Evolutionary conservation across 2,113 vertebrate species (phyloP).

Genomic region (Prolemur simus): DNA sequence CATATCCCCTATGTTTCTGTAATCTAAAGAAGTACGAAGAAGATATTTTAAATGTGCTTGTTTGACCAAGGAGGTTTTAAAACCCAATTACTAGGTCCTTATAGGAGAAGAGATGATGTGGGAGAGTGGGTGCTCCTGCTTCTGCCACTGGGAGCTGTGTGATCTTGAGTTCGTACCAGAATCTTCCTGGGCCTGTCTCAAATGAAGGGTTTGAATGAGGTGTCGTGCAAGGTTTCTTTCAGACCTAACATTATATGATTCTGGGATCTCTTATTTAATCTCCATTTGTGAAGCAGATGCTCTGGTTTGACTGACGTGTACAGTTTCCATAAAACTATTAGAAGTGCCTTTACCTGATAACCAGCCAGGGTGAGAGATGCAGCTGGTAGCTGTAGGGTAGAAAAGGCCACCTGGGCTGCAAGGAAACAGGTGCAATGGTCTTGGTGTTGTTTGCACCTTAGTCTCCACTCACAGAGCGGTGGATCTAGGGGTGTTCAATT

Average conservation of each 20-base stretch:
- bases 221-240: not conserved
- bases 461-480: not conserved
- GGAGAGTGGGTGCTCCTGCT: not conserved
- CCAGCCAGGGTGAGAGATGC: not conserved
- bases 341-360: not conserved
- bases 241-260: not conserved
- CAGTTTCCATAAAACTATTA: not conserved
- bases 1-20: not conserved
- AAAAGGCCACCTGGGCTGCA: not conserved
- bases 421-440: not conserved
- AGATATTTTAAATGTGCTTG: not conserved
- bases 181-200: not conserved
- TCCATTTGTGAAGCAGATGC: not conserved
- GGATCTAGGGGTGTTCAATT: not conserved
- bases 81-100: not conserved
- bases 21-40: not conserved
- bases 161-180: not conserved
- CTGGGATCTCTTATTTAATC: not conserved
- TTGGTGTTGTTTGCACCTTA: not conserved
- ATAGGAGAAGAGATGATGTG: not conserved
- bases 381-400: not conserved
- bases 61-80: constrained; percentile 3
- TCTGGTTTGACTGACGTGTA: not conserved
- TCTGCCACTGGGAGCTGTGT: not conserved
- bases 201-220: not conserved